A percentile compares a stretch with the other conserved stretches of the same genome.
These are phyloP conservation scores for Ormyrus pomaceus DNA, from an alignment of 2,888 invertebrate genomes.

Conservation along the genomic window DNA sequence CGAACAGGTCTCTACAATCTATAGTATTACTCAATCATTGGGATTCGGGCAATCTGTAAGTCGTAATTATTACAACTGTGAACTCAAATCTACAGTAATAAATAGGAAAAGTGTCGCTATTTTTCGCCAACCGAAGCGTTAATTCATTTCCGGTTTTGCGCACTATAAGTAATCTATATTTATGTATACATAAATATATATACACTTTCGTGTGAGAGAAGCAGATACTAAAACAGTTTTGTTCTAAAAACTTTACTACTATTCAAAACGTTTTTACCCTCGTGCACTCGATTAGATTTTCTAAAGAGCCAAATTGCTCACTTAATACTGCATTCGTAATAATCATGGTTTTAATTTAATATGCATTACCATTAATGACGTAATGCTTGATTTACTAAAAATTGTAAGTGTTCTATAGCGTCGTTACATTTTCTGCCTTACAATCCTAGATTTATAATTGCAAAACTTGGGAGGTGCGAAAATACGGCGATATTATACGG, in stretches of 20 bases:
- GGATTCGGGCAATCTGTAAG: slow-evolving; percentile 5
- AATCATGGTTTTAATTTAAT: neutral
- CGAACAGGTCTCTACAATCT: too few species aligned
- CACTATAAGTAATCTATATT: neutral
- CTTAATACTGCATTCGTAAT: neutral
- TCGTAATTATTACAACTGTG: slow-evolving; percentile 15
- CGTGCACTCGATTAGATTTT: neutral
- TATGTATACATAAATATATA: slow-evolving; percentile 6
- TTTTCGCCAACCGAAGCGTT: slow-evolving; percentile 30
- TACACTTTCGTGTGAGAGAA: slow-evolving; percentile 27
- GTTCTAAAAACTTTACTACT: slow-evolving; percentile 38
- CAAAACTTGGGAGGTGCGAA: too few species aligned
- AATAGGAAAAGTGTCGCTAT: slow-evolving; percentile 29
- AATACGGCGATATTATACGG: too few species aligned
- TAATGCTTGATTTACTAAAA: neutral
- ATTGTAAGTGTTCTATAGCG: neutral
- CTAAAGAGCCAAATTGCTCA: neutral
- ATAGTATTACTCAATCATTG: slow-evolving; percentile 30
- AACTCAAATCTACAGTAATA: neutral
- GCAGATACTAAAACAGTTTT: neutral
- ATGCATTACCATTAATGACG: too few species aligned
- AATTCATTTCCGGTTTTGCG: slow-evolving; percentile 40
- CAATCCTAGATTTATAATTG: too few species aligned
- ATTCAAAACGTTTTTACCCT: slow-evolving; percentile 14
- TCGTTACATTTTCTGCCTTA: too few species aligned